phyloP scores from a whole-genome alignment of 2,113 vertebrate genomes.

The Hydrolagus affinis region DNA sequence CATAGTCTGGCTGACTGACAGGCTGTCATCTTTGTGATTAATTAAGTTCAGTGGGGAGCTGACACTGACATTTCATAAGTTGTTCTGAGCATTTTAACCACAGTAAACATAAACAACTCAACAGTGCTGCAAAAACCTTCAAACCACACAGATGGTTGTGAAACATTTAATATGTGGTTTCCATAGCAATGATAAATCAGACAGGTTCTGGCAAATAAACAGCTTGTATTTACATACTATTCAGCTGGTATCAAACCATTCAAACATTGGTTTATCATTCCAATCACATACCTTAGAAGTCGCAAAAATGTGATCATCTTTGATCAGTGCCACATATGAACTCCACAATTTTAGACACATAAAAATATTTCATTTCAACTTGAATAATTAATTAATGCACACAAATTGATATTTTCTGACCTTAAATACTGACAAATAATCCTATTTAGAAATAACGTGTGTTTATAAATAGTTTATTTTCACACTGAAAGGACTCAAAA shows the following conservation, averaged over 20 bases:
- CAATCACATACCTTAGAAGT: slow-evolving; percentile 49
- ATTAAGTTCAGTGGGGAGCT: background rate
- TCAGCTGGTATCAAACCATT: slow-evolving; percentile 52
- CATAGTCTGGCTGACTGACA: slow-evolving; percentile 7
- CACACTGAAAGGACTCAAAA: no score
- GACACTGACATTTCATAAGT: slow-evolving; percentile 15
- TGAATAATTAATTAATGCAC: slow-evolving; percentile 4
- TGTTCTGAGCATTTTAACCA: slow-evolving; percentile 54
- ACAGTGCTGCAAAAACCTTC: slow-evolving; percentile 57
- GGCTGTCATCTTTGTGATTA: slow-evolving; percentile 22
- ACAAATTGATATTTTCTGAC: background rate
- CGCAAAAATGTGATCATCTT: background rate
- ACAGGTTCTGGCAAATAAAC: slow-evolving; percentile 68
- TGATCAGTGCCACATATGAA: background rate
- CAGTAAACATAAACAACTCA: slow-evolving; percentile 67
- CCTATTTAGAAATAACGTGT: background rate
- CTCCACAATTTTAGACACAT: background rate
- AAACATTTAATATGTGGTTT: slow-evolving; percentile 69
- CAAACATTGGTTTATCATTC: slow-evolving; percentile 54
- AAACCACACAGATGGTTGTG: slow-evolving; percentile 67
- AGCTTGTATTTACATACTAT: slow-evolving; percentile 71
- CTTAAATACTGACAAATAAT: background rate
- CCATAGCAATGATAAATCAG: slow-evolving; percentile 76
- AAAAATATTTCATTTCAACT: slow-evolving; percentile 1
- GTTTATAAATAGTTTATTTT: background rate